These are phyloP conservation scores for Phocoena phocoena DNA, from an alignment of 2,113 vertebrate species.

Conservation along the genomic window DNA sequence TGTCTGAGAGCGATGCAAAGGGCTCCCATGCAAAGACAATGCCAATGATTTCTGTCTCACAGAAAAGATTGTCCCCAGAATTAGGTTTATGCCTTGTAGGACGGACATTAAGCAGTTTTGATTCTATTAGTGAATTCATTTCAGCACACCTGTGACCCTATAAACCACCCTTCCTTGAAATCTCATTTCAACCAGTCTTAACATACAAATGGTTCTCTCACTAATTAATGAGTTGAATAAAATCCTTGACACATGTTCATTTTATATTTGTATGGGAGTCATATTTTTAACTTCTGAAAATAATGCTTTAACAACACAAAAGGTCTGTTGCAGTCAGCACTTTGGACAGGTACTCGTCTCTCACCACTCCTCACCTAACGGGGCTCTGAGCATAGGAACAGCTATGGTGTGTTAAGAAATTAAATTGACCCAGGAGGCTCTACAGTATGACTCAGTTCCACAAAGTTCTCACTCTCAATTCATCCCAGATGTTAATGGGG, in stretches of 20 bases:
- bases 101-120: neutral
- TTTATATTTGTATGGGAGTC: neutral
- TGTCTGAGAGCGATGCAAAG: neutral
- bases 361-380: neutral
- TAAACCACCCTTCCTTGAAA: neutral
- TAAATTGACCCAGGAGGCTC: neutral
- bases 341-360: neutral
- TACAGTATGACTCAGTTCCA: neutral
- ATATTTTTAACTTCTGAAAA: neutral
- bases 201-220: neutral
- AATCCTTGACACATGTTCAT: neutral
- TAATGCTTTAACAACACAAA: neutral
- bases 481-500: neutral
- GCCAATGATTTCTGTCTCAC: neutral
- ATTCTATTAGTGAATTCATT: neutral
- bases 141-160: neutral
- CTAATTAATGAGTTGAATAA: neutral
- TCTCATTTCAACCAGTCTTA: neutral
- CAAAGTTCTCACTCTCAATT: neutral
- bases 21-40: neutral
- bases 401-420: neutral
- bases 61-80: neutral
- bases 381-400: neutral
- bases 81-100: neutral
- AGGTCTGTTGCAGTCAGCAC: neutral